Conservation (phyloP, 2,888 invertebrate species). For the Polymixis lichenea region DNA sequence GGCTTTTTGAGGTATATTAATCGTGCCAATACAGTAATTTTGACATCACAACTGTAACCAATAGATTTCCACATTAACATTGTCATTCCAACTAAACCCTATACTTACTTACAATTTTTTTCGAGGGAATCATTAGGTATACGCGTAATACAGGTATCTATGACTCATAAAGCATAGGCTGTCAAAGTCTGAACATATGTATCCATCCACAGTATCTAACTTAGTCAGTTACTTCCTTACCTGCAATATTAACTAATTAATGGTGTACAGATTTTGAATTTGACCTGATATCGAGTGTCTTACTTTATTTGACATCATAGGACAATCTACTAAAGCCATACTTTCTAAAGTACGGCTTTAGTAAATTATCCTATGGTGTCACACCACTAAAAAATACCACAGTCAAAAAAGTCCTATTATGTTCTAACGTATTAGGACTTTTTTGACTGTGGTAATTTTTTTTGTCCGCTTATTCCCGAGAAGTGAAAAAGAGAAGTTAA, state of each 20-base stretch:
- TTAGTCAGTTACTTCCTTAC: not conserved
- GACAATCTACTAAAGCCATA: not conserved
- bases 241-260: not conserved
- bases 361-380: too few relatives aligned
- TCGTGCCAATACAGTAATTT: not conserved
- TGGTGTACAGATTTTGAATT: not conserved
- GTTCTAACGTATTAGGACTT: not conserved
- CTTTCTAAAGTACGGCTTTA: too few relatives aligned
- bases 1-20: not conserved
- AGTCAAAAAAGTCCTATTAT: too few relatives aligned
- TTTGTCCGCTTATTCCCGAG: not conserved
- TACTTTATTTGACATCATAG: not conserved
- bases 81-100: not conserved
- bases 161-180: not conserved
- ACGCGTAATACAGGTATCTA: not conserved
- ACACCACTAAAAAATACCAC: too few relatives aligned
- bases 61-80: not conserved
- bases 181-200: not conserved
- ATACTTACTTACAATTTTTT: too few relatives aligned
- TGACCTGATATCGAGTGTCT: not conserved
- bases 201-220: not conserved
- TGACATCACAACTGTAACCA: not conserved
- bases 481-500: not conserved
- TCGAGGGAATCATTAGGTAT: not conserved
- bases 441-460: not conserved